These are phyloP conservation scores for Syngnathus rostellatus DNA, from an alignment of 2,797 vertebrate species.

Conservation along the genomic window DNA sequence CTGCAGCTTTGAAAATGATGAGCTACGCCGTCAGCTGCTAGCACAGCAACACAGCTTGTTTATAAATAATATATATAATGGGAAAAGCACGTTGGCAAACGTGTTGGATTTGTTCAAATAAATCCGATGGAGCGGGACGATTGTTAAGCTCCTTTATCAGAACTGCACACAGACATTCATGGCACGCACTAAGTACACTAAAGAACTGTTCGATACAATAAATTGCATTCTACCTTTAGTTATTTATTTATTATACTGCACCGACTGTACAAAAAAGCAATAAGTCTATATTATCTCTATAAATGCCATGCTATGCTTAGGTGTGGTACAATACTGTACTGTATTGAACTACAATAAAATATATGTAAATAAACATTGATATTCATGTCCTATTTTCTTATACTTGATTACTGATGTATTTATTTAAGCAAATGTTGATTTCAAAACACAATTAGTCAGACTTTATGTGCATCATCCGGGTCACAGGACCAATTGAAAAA, in stretches of 20 bases:
- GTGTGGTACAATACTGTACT: too few species aligned
- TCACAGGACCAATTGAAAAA: too few species aligned
- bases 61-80: conserved; percentile 21
- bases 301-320: too few species aligned
- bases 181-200: not conserved
- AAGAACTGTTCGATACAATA: not conserved
- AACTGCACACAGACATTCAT: not conserved
- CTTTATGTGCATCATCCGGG: too few species aligned
- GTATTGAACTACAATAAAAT: too few species aligned
- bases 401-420: too few species aligned
- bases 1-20: conserved; percentile 18
- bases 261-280: not conserved
- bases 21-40: conserved; percentile 6
- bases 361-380: too few species aligned
- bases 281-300: too few species aligned
- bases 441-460: too few species aligned
- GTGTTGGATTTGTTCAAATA: not conserved
- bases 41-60: conserved; percentile 5
- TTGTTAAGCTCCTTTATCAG: not conserved
- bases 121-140: not conserved
- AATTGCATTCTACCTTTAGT: not conserved
- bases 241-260: not conserved
- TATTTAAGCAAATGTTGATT: too few species aligned
- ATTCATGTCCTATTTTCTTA: too few species aligned
- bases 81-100: not conserved